Conservation (phyloP, 2,797 vertebrate species). For the Alfaro cultratus region DNA sequence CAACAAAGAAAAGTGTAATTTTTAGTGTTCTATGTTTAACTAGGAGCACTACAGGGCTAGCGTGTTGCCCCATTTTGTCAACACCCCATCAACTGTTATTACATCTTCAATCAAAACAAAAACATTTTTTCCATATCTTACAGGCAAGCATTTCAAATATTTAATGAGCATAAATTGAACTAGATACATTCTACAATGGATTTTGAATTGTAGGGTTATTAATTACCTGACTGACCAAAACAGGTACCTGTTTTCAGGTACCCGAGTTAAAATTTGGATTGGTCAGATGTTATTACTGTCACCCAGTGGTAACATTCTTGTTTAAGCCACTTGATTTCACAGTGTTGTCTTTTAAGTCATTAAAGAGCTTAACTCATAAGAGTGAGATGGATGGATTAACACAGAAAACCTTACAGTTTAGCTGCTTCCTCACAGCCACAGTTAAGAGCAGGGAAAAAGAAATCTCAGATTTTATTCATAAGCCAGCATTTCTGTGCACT, state of each 20-base stretch:
- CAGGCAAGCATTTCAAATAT: neutral
- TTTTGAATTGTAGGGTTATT: neutral
- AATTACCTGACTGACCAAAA: neutral
- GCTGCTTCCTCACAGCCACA: neutral
- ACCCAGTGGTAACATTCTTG: neutral
- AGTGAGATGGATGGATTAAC: neutral
- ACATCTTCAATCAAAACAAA: neutral
- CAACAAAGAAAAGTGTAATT: conserved; percentile 11
- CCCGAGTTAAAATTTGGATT: neutral
- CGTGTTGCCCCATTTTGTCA: neutral
- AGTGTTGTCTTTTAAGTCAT: neutral
- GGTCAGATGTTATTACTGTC: neutral
- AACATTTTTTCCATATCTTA: neutral
- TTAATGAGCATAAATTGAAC: neutral
- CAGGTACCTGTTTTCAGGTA: too few species aligned
- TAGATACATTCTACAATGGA: neutral
- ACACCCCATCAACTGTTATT: neutral
- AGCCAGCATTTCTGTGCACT: neutral
- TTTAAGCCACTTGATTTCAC: neutral
- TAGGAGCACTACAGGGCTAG: neutral
- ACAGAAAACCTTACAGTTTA: neutral
- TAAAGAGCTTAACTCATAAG: neutral
- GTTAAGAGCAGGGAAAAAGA: neutral
- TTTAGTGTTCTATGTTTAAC: neutral
- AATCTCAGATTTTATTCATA: too few species aligned